Conservation (phyloP, 2,113 vertebrate genomes). For the Arenaria interpres region DNA sequence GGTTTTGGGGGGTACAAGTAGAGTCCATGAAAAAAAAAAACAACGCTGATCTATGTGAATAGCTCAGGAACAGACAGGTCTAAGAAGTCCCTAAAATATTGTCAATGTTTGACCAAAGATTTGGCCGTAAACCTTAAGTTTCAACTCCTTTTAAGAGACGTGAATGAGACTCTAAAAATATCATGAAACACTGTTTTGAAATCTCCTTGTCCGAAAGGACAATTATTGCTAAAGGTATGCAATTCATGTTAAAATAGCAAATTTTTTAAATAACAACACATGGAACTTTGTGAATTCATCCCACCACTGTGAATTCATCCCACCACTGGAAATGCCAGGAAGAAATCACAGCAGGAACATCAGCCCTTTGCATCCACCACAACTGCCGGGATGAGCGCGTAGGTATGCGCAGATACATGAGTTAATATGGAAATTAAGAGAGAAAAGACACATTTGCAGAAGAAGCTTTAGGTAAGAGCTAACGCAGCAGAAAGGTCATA, state of each 20-base stretch:
- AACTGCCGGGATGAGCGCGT: not conserved
- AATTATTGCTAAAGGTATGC: not conserved
- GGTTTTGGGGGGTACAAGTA: not conserved
- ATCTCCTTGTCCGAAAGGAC: not conserved
- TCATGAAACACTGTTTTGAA: not conserved
- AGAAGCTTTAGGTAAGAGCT: not conserved
- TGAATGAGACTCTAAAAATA: not conserved
- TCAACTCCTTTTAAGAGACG: not conserved
- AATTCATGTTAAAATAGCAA: not conserved
- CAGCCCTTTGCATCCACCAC: not conserved
- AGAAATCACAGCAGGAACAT: not conserved
- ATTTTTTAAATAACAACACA: not conserved
- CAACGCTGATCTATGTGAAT: not conserved
- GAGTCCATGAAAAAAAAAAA: not conserved
- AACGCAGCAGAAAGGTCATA: slow-evolving; percentile 24
- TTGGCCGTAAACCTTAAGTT: not conserved
- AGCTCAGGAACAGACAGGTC: not conserved
- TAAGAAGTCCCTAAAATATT: not conserved
- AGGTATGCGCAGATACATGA: not conserved
- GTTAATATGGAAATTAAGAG: slow-evolving; percentile 6
- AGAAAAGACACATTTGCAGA: not conserved
- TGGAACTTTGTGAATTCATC: not conserved
- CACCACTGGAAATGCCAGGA: not conserved
- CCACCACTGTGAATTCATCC: not conserved
- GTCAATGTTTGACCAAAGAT: not conserved